phyloP scores from a whole-genome alignment of 2,888 invertebrate genomes.

The Pimpla rufipes region DNA sequence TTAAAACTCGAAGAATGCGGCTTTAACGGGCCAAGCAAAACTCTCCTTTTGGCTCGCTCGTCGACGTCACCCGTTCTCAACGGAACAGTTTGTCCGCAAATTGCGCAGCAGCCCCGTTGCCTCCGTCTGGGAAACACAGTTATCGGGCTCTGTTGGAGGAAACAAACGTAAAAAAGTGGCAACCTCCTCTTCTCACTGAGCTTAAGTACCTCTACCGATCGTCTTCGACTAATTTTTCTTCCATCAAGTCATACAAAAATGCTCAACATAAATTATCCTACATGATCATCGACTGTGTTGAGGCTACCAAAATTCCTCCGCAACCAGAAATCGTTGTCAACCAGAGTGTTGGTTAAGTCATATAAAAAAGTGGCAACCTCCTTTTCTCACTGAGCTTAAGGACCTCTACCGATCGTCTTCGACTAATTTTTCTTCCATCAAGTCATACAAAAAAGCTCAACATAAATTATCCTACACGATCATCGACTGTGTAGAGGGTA shows the following conservation, averaged over 20 bases:
- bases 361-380: too few species aligned
- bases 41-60: conserved; percentile 6
- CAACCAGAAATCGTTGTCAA: too few species aligned
- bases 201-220: background rate
- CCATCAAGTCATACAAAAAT: background rate
- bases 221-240: background rate
- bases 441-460: background rate
- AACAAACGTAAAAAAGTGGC: background rate
- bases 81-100: conserved; percentile 29
- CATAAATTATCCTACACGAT: background rate
- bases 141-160: background rate
- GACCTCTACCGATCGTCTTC: background rate
- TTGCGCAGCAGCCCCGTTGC: conserved; percentile 47
- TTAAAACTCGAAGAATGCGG: conserved; percentile 56
- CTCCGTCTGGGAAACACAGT: background rate
- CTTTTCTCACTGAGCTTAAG: background rate
- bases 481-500: background rate
- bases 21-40: conserved; percentile 42
- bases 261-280: too few species aligned
- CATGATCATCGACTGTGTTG: too few species aligned
- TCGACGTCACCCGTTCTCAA: conserved; percentile 22
- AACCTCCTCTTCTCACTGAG: background rate
- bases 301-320: too few species aligned
- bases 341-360: too few species aligned
- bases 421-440: background rate